Conservation (phyloP, 2,888 invertebrate genomes). For the Melanostoma scalare region DNA sequence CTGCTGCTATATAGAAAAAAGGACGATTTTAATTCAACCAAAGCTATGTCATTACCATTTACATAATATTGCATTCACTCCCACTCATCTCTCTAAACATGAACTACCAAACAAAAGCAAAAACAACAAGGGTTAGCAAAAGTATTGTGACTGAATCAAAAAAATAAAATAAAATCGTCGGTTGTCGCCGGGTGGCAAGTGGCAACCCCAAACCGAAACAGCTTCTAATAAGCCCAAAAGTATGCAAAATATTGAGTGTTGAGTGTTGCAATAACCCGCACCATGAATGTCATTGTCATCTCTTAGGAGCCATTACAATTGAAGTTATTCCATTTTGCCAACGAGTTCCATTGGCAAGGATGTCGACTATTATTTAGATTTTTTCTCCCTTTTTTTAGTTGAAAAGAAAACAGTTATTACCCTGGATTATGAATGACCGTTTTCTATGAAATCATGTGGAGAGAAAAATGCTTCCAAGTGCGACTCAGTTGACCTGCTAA, state of each 20-base stretch:
- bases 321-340: slow-evolving; percentile 8
- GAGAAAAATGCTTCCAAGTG: slow-evolving; percentile 23
- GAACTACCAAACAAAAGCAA: not conserved
- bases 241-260: slow-evolving; percentile 72
- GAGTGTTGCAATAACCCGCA: slow-evolving; percentile 56
- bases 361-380: slow-evolving; percentile 20
- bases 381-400: not conserved
- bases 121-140: slow-evolving; percentile 25
- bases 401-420: slow-evolving; percentile 49
- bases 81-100: slow-evolving; percentile 23
- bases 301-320: slow-evolving; percentile 6
- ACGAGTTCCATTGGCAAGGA: slow-evolving; percentile 13
- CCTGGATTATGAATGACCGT: slow-evolving; percentile 51
- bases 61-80: slow-evolving; percentile 70
- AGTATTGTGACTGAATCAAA: slow-evolving; percentile 72
- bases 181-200: slow-evolving; percentile 38
- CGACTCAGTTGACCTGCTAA: slow-evolving; percentile 48
- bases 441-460: slow-evolving; percentile 44
- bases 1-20: not conserved
- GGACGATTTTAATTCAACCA: slow-evolving; percentile 49
- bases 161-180: slow-evolving; percentile 74
- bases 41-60: slow-evolving; percentile 66
- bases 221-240: slow-evolving; percentile 69
- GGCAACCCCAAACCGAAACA: slow-evolving; percentile 40
- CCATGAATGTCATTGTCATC: slow-evolving; percentile 31